phyloP scores from a whole-genome alignment of 2,113 vertebrate species.

The Grantiella picta region DNA sequence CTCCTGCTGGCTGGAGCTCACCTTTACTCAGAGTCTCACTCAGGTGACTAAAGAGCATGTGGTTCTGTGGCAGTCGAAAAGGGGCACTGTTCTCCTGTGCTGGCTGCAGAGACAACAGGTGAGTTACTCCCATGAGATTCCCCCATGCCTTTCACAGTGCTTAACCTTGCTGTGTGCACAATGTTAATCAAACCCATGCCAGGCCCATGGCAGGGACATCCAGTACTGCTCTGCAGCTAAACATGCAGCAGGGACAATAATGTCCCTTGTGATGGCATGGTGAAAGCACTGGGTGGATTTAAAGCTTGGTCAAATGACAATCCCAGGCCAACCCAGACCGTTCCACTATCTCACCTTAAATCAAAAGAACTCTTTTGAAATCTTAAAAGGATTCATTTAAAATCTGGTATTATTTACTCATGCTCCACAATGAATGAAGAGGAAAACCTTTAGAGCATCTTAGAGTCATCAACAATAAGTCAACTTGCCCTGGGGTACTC shows the following conservation, averaged over 20 bases:
- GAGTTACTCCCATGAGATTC: neutral
- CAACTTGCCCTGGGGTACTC: neutral
- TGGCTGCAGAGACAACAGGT: constrained; percentile 32
- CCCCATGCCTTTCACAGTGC: rapidly evolving
- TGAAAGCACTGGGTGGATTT: neutral
- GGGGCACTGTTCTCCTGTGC: constrained; percentile 68
- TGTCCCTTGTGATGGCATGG: neutral
- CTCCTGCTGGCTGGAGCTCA: constrained; percentile 50
- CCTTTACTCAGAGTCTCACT: constrained; percentile 81
- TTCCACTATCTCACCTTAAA: neutral
- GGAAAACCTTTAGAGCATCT: neutral
- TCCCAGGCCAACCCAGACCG: neutral
- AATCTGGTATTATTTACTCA: neutral
- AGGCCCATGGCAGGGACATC: neutral
- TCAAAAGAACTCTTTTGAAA: neutral
- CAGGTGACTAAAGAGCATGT: constrained; percentile 82
- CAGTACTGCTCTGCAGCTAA: neutral
- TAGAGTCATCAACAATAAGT: neutral
- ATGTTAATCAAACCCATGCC: neutral
- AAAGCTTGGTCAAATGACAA: neutral
- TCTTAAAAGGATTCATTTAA: neutral
- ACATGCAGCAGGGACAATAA: neutral
- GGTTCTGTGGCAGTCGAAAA: constrained; percentile 85
- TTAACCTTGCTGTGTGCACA: neutral
- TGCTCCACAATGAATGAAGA: neutral